Conservation (phyloP, 2,888 invertebrate genomes). For the Dasysyrphus albostriatus region DNA sequence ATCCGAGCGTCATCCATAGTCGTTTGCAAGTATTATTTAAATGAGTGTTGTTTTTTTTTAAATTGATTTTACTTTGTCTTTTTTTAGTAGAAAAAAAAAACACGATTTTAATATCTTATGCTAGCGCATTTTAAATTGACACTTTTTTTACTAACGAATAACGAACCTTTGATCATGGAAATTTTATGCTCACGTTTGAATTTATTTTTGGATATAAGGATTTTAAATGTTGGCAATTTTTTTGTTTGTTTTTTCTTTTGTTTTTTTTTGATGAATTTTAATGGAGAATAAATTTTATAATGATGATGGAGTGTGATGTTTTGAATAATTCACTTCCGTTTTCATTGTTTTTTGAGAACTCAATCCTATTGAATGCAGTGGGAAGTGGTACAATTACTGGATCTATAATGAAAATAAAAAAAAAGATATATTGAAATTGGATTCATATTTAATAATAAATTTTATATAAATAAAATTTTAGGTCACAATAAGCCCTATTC, state of each 20-base stretch:
- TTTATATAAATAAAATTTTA: too few species aligned
- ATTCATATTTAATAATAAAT: neutral
- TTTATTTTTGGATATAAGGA: neutral
- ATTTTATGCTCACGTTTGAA: constrained; percentile 2
- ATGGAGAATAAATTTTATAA: neutral
- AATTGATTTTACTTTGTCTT: neutral
- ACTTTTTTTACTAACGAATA: neutral
- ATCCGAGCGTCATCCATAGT: constrained; percentile 80
- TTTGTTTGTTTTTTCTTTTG: neutral
- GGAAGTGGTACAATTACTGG: neutral
- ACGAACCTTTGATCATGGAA: constrained; percentile 3
- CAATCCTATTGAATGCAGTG: neutral
- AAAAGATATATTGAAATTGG: neutral
- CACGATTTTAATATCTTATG: neutral
- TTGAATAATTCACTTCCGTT: constrained; percentile 6
- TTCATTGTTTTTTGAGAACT: neutral
- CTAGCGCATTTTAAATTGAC: constrained; percentile 34
- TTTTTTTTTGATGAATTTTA: neutral
- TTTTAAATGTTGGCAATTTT: neutral
- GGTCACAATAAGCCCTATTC: too few species aligned
- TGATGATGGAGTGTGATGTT: constrained; percentile 2
- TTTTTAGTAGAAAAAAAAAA: neutral
- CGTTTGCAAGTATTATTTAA: constrained; percentile 38
- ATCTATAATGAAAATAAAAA: constrained; percentile 6
- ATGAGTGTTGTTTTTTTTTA: neutral